Conservation (phyloP, 2,113 vertebrate species). For the Echinops telfairi region DNA sequence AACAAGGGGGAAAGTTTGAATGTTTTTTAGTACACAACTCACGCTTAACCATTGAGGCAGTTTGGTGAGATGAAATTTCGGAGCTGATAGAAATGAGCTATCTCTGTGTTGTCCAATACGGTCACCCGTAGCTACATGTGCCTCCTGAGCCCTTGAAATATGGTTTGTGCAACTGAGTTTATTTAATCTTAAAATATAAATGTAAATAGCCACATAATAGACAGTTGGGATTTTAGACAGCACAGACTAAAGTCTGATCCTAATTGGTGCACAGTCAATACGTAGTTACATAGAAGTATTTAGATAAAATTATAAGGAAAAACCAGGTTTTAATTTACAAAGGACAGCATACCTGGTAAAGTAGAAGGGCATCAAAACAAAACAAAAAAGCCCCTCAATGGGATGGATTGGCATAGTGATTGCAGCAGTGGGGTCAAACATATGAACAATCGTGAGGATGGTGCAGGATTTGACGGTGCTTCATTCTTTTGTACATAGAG, state of each 20-base stretch:
- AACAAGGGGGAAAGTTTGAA: neutral
- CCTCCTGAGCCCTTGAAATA: neutral
- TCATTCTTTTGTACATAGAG: no score
- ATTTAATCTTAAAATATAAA: constrained; percentile 45
- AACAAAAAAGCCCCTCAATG: no score
- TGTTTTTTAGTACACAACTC: constrained; percentile 7
- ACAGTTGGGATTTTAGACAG: neutral
- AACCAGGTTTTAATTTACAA: neutral
- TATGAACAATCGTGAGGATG: no score
- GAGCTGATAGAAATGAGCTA: neutral
- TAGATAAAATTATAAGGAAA: constrained; percentile 9
- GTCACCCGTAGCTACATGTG: neutral
- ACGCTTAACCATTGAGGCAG: neutral
- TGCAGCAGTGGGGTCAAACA: no score
- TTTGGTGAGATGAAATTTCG: neutral
- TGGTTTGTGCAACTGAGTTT: neutral
- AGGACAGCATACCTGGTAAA: no score
- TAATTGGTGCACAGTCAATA: neutral
- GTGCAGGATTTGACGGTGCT: no score
- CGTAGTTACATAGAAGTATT: neutral
- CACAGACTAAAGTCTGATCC: neutral
- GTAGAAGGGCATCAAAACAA: no score
- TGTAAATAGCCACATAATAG: constrained; percentile 2
- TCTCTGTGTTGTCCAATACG: neutral
- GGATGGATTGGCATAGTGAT: no score